A percentile compares a stretch with the other conserved stretches of the same genome.
Evolutionary conservation across 2,797 vertebrate species (phyloP).

Genomic region (Pyrocephalus nanus): DNA sequence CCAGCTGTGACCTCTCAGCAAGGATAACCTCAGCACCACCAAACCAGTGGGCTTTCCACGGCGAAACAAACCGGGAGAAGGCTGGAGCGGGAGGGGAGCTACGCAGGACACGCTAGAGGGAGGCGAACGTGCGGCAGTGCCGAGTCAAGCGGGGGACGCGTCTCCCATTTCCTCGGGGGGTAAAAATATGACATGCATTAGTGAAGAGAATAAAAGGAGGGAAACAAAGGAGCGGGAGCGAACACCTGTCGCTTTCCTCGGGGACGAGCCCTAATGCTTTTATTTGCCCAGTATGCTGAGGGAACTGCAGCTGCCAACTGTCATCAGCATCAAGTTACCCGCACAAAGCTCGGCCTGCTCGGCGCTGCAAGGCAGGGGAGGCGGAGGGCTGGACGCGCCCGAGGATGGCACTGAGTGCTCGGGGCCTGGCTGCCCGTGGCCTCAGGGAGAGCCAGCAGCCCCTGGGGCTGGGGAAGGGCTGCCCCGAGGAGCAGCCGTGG

Average conservation of each 20-base stretch:
- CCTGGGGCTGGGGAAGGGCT: background rate
- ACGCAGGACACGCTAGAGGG: background rate
- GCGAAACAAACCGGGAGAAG: rapidly evolving
- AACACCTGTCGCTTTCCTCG: conserved; percentile 91
- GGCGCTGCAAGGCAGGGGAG: background rate
- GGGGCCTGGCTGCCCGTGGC: background rate
- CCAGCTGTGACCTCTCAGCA: background rate
- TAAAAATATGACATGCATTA: conserved; percentile 68
- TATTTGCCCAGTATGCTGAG: conserved; percentile 77
- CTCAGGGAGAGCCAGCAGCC: background rate
- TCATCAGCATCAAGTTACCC: conserved; percentile 85
- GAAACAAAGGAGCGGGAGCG: conserved; percentile 81
- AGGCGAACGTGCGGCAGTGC: background rate
- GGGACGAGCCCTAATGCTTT: conserved; percentile 81
- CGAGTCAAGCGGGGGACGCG: background rate
- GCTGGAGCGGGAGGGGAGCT: background rate
- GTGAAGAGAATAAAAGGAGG: conserved; percentile 63
- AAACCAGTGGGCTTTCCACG: rapidly evolving
- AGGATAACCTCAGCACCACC: background rate
- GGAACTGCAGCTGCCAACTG: conserved; percentile 83
- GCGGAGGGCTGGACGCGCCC: background rate
- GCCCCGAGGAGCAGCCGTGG: rapidly evolving
- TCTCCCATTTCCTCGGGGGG: conserved; percentile 30
- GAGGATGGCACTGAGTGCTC: background rate
- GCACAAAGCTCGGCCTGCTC: conserved; percentile 70